A percentile compares a stretch with the other conserved stretches of the same genome.
phyloP scores from a whole-genome alignment of 2,888 invertebrate genomes.

The Eupithecia dodoneata region DNA sequence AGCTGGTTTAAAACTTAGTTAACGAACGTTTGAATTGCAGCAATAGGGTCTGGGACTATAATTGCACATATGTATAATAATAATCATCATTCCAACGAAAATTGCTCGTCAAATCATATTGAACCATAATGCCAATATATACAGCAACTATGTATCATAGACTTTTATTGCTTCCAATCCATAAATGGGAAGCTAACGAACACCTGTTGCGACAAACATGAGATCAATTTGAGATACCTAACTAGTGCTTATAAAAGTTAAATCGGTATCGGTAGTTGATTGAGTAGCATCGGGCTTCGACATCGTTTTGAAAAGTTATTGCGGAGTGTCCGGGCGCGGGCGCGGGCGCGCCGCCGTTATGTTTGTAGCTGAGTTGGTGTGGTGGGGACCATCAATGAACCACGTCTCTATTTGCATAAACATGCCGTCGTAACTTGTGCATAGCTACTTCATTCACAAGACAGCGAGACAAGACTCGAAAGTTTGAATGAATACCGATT shows the following conservation, averaged over 20 bases:
- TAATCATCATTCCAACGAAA: conserved; percentile 35
- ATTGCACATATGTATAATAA: conserved; percentile 25
- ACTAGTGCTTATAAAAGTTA: conserved; percentile 38
- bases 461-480: conserved; percentile 26
- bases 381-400: conserved; percentile 66
- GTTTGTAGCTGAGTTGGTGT: conserved; percentile 46
- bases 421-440: conserved; percentile 56
- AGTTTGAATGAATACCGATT: conserved; percentile 43
- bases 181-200: conserved; percentile 41
- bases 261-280: conserved; percentile 41
- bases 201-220: conserved; percentile 48
- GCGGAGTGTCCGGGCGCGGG: conserved; percentile 56
- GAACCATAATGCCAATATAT: conserved; percentile 34
- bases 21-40: conserved; percentile 35
- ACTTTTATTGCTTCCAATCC: conserved; percentile 37
- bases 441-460: conserved; percentile 48
- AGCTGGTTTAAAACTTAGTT: conserved; percentile 30
- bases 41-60: conserved; percentile 34
- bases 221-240: conserved; percentile 35
- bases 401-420: conserved; percentile 64
- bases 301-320: conserved; percentile 38
- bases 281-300: conserved; percentile 43
- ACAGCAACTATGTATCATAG: conserved; percentile 35
- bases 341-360: conserved; percentile 54
- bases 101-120: conserved; percentile 32